Conservation (phyloP, 2,888 invertebrate genomes). For the Geophilus truncorum region DNA sequence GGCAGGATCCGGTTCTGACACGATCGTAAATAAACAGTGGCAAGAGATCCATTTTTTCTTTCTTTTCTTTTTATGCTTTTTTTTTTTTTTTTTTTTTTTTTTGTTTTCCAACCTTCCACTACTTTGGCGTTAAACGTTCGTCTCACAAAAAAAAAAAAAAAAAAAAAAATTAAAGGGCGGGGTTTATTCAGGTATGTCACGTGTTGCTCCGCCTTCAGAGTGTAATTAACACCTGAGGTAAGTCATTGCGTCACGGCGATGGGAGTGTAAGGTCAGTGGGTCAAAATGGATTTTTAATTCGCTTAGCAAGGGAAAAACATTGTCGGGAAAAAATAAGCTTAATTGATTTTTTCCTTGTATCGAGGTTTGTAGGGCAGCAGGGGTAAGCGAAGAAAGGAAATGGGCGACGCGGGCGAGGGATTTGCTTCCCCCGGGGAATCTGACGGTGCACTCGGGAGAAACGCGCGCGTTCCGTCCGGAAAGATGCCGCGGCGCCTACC, state of each 20-base stretch:
- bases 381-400: constrained; percentile 1
- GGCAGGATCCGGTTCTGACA: constrained; percentile 10
- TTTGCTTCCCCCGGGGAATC: constrained; percentile 1
- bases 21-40: constrained; percentile 10
- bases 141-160: background rate
- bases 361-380: constrained; percentile 4
- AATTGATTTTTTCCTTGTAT: background rate
- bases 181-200: background rate
- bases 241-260: background rate
- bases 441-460: background rate
- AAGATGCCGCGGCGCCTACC: background rate
- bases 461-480: background rate
- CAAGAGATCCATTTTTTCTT: background rate
- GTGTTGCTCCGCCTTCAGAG: background rate
- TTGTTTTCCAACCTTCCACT: background rate
- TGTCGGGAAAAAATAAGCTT: background rate
- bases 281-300: background rate
- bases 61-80: background rate
- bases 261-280: constrained; percentile 2
- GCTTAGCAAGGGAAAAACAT: background rate
- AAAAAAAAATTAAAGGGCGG: background rate
- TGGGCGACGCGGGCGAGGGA: constrained; percentile 10
- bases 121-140: background rate
- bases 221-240: background rate
- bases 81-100: background rate